Base-by-base conservation (phyloP, 2,888 invertebrate species). In the Tachina grossa region DNA sequence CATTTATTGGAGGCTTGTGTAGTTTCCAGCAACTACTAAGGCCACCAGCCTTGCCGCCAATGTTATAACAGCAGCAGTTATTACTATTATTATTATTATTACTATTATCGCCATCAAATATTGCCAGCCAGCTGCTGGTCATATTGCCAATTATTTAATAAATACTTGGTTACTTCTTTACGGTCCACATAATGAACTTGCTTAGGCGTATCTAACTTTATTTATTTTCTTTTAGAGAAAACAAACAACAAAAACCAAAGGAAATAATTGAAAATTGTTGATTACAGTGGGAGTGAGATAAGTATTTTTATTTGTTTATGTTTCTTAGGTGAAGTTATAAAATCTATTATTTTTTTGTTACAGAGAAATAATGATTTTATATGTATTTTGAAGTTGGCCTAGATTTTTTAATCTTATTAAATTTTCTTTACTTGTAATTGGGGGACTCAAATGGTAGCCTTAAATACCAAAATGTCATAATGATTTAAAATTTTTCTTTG, bases 111-210 rank as follows among this genome's bases (percentile, higher is more conserved):
- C 22, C 22, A 75, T 51, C 39, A 51, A 49, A 75, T 53, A 49
- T 75, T 51, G 41, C n/a, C 14, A 63, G 43, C n/a, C n/a, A 75
- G 22, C n/a, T 10, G 31, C 22, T 72, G 31, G 57, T 63, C 31
- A 6, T 13, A 47, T 45, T 57, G 16, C 4, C 41, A 19, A 45
- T 63, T 45, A 13, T 19, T 45, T 43, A 63, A 75, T 75, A 22
- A 63, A 63, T 74, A 72, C 10, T 75, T 75, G 41, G 41, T 63
- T 63, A 53, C 45, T 43, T 0, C 14, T 19, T 43, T 43, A 43
- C 22, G 19, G 22, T 10, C 22, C 9, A 1, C 11, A 22, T 0
- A 19, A 39, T 14, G 39, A 22, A 57, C 14, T 31, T 31, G 6
- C 1, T 6, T 31, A 31, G 31, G 31, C 31, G 6, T 31, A 31